Evolutionary conservation across 2,888 invertebrate genomes (phyloP), one percentile per base, ranked within the genome.

Genomic region (Hipparchia sbordonii): DNA sequence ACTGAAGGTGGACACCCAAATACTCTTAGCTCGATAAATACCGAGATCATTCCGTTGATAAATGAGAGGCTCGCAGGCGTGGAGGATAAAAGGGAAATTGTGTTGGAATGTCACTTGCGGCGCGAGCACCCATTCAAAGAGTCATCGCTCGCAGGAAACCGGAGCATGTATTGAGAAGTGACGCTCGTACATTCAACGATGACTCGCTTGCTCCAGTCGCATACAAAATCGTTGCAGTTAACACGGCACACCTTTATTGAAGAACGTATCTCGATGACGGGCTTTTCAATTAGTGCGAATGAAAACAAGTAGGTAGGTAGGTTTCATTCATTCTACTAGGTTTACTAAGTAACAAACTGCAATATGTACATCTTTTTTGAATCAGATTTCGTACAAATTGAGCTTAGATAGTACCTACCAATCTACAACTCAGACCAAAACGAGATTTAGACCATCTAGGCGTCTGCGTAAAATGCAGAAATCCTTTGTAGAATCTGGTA

Each of bases 1-100:
- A 71, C 39, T 62, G 62, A 72, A 51, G 33, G 51, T 60, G 67
- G 66, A 75, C 75, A 72, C 59, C 72, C 65, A 69, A 75, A 75
- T 67, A 72, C 71, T 73, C 72, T 75, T 75, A 73, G 67, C 68
- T 60, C 67, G 66, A 76, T 74, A 74, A 82, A 83, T 84, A 72
- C 85, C 83, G 87, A 88, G 89, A 89, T 89, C 88, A 84, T 85
- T 85, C 82, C 84, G 84, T 86, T 88, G 88, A 89, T 89, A 89
- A 89, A 84, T 84, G 83, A 70, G 73, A 75, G 66, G 67, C 74
- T 70, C 71, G 72, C 74, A 66, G 66, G 67, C 65, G 60, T 74
- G 75, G 72, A 84, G 86, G 86, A 85, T 91, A 91, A 91, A 91
- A 91, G 91, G 91, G 90, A 91, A 91, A 89, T 89, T 88, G 89